A percentile compares a stretch with the other conserved stretches of the same genome.
Evolutionary conservation across 2,113 vertebrate species (phyloP).

Genomic region (Nothoprocta pentlandii): DNA sequence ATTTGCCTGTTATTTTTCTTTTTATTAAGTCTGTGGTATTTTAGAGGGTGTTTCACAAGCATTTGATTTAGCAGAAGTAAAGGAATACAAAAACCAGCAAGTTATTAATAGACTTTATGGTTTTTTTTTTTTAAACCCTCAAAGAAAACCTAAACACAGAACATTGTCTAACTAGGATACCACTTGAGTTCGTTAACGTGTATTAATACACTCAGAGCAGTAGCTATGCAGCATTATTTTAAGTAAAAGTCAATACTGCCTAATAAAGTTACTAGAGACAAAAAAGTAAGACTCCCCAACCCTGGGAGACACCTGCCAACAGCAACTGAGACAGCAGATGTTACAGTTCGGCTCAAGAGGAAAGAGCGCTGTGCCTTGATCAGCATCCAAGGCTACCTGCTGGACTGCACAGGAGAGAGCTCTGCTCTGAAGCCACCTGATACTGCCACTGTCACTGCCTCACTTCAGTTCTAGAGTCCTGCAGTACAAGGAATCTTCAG

Average conservation of each 20-base stretch:
- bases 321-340: neutral
- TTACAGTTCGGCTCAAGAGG: neutral
- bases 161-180: neutral
- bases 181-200: neutral
- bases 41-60: neutral
- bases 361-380: neutral
- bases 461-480: neutral
- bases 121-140: neutral
- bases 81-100: neutral
- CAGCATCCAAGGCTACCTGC: accelerated
- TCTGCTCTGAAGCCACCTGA: neutral
- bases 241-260: neutral
- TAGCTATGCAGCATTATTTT: neutral
- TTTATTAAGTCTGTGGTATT: too few species aligned
- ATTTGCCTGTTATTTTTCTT: too few species aligned
- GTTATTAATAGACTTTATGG: neutral
- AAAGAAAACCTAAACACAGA: neutral
- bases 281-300: neutral
- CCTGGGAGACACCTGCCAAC: neutral
- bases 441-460: neutral
- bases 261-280: neutral
- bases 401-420: neutral
- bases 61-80: neutral
- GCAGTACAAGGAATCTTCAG: neutral
- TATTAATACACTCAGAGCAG: neutral